Evolutionary conservation across 2,888 invertebrate genomes (phyloP).

Genomic region (Pachymerium ferrugineum): DNA sequence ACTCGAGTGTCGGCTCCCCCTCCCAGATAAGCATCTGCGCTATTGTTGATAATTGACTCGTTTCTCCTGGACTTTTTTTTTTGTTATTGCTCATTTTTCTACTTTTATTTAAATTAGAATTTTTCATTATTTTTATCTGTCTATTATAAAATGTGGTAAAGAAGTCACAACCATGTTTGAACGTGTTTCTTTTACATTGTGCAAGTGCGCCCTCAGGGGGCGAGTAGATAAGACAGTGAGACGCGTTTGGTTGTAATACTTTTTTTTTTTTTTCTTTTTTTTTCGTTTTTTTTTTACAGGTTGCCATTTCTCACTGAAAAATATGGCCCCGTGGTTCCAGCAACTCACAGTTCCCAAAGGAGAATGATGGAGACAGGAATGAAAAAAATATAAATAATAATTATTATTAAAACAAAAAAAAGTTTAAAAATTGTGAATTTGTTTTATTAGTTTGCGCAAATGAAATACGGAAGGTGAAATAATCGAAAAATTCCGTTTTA

Average conservation of each 20-base stretch:
- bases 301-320: conserved; percentile 24
- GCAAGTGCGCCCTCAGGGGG: conserved; percentile 22
- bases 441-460: neutral
- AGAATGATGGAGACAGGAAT: conserved; percentile 20
- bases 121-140: neutral
- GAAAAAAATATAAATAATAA: conserved; percentile 23
- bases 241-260: conserved; percentile 17
- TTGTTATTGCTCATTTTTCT: neutral
- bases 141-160: neutral
- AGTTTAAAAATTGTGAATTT: neutral
- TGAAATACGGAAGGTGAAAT: neutral
- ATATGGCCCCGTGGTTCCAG: conserved; percentile 27
- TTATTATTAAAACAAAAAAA: too few species aligned
- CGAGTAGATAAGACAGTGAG: conserved; percentile 25
- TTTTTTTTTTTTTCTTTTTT: conserved; percentile 2
- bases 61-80: conserved; percentile 1
- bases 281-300: conserved; percentile 7
- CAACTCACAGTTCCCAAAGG: conserved; percentile 27
- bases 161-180: neutral
- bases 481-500: too few species aligned
- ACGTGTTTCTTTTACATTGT: conserved; percentile 8
- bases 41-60: conserved; percentile 5
- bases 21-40: conserved; percentile 15
- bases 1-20: conserved; percentile 5
- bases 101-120: neutral